Conservation (phyloP, 1,140 invertebrate species). For the Halyomorpha halys region DNA sequence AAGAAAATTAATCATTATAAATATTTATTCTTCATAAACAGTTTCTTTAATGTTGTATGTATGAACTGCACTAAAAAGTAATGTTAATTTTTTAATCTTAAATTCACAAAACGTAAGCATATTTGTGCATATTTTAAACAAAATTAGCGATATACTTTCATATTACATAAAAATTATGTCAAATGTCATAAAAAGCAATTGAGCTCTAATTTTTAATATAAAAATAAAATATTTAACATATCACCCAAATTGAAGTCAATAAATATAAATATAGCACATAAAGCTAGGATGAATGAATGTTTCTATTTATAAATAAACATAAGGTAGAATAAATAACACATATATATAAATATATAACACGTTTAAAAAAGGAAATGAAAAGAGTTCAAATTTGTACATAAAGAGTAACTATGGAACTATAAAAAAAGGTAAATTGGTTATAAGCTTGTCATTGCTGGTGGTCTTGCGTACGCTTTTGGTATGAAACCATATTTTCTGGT, state of each 20-base stretch:
- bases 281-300: neutral
- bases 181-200: neutral
- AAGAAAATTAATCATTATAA: too few relatives aligned
- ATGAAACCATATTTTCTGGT: conserved; percentile 89
- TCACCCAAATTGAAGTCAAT: conserved; percentile 1
- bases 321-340: conserved; percentile 2
- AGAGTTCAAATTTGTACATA: conserved; percentile 14
- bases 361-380: too few relatives aligned
- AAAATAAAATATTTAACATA: neutral
- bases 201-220: conserved; percentile 4
- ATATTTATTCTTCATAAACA: too few relatives aligned
- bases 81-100: too few relatives aligned
- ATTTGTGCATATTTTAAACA: too few relatives aligned
- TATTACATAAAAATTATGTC: neutral
- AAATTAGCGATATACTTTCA: too few relatives aligned
- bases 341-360: too few relatives aligned
- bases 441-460: conserved; percentile 81
- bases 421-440: conserved; percentile 35
- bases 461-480: conserved; percentile 85
- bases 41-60: too few relatives aligned
- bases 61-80: too few relatives aligned
- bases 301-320: conserved; percentile 11
- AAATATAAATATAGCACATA: neutral
- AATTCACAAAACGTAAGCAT: too few relatives aligned
- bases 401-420: conserved; percentile 15